Evolutionary conservation across 1,140 invertebrate genomes (phyloP), one percentile per base, ranked within the genome.

Genomic region (Leptinotarsa defecta): DNA sequence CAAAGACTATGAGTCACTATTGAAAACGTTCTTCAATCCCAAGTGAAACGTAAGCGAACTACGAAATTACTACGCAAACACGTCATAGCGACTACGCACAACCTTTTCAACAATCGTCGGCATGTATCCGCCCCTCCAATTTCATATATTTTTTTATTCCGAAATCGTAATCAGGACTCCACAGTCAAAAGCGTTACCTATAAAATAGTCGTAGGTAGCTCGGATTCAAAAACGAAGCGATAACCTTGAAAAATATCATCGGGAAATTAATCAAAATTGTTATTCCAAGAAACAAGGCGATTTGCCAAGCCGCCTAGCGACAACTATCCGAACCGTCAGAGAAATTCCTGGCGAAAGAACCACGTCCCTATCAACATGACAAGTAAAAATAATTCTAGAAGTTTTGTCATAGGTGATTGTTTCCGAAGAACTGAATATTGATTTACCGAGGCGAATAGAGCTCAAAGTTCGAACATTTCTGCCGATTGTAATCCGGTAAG

Each of bases 321-420:
- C 79, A 52, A 75, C 73, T 70, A 75, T 74, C 20, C 68, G 76
- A 80, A 83, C 82, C 80, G 80, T 48, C 48, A 62, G 75, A 79
- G 76, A 77, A 80, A 83, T 83, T 83, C 81, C 82, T 83, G 82
- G 81, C 82, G 78, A 81, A 81, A 82, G 81, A 83, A 82, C 80
- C 81, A 82, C 82, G 81, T 83, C 82, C 82, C 80, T 81, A 82
- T 81, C 78, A 79, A 80, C 80, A 76, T 82, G 82, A 82, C 82
- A 79, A 83, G 81, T 79, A 75, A 83, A 79, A 79, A 76, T 82
- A 79, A 78, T 74, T 78, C 76, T 82, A 81, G 81, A 80, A 81
- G 81, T 83, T 83, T 76, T 74, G 77, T 78, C 79, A 74, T 68
- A 76, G 71, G 80, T 81, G 76, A 76, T 75, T 71, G 77, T 72